Evolutionary conservation across 1,140 invertebrate species (phyloP).

Genomic region (Bombus waltoni): DNA sequence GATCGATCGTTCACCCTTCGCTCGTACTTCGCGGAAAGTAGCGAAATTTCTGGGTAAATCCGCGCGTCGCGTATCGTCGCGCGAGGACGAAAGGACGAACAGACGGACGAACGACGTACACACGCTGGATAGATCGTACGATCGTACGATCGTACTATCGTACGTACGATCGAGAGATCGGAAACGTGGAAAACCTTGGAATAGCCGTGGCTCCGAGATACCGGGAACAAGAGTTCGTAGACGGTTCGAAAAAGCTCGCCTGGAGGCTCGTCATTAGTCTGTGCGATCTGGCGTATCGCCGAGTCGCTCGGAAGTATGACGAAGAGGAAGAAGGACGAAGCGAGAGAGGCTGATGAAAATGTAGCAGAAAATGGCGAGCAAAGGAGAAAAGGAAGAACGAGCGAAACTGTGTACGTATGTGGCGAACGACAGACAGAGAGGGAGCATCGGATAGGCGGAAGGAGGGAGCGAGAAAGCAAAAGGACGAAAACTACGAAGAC

Average conservation of each 20-base stretch:
- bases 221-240: slow-evolving; percentile 10
- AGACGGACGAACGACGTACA: neutral
- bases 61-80: neutral
- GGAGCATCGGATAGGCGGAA: neutral
- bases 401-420: too few relatives aligned
- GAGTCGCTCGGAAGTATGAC: slow-evolving; percentile 37
- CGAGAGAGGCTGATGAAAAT: slow-evolving; percentile 54
- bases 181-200: slow-evolving; percentile 17
- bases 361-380: slow-evolving; percentile 56
- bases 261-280: slow-evolving; percentile 61
- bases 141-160: neutral
- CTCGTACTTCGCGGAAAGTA: too few relatives aligned
- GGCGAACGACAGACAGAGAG: slow-evolving; percentile 44
- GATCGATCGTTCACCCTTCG: too few relatives aligned
- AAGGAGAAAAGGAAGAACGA: slow-evolving; percentile 15
- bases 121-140: too few relatives aligned
- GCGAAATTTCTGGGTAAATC: neutral
- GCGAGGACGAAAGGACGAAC: too few relatives aligned
- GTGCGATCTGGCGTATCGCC: slow-evolving; percentile 65
- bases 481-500: slow-evolving; percentile 52
- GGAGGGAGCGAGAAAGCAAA: slow-evolving; percentile 26
- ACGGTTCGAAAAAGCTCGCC: slow-evolving; percentile 49
- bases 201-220: slow-evolving; percentile 26
- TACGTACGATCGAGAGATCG: neutral
- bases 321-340: neutral